Evolutionary conservation across 1,140 invertebrate species (phyloP).

Genomic region (Drosophila watanabei): DNA sequence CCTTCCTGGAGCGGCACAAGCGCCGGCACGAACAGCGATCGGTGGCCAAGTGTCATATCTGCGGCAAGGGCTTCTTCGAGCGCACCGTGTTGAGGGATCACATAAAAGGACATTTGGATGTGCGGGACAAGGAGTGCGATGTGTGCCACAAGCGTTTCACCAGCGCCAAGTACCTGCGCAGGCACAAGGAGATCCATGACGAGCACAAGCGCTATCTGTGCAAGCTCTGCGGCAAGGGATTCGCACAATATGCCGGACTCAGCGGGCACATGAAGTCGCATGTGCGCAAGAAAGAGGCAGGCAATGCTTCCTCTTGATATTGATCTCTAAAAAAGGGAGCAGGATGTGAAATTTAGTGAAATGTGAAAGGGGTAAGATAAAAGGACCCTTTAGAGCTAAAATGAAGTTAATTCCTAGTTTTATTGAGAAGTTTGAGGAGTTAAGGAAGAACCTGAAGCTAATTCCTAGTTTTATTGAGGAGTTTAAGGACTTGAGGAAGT

Average conservation of each 20-base stretch:
- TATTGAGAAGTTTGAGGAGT: background rate
- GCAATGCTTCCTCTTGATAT: background rate
- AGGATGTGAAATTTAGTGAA: background rate
- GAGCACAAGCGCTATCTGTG: slow-evolving; percentile 52
- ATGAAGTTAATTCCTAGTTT: background rate
- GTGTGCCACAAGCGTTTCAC: slow-evolving; percentile 62
- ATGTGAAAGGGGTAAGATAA: background rate
- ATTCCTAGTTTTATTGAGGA: too few species aligned
- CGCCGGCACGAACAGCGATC: slow-evolving; percentile 53
- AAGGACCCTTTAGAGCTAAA: background rate
- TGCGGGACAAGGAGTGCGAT: slow-evolving; percentile 65
- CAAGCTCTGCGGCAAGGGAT: slow-evolving; percentile 64
- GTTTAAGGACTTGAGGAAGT: too few species aligned
- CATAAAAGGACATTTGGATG: slow-evolving; percentile 55
- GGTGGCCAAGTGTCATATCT: slow-evolving; percentile 54
- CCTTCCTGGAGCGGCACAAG: slow-evolving; percentile 48
- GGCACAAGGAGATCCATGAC: slow-evolving; percentile 63
- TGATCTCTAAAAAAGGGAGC: background rate
- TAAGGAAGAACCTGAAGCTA: too few species aligned
- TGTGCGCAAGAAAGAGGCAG: slow-evolving; percentile 1
- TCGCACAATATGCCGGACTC: slow-evolving; percentile 44
- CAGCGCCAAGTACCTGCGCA: slow-evolving; percentile 48
- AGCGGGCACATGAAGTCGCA: slow-evolving; percentile 53
- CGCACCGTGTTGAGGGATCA: slow-evolving; percentile 44
- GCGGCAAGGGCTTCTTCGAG: slow-evolving; percentile 54